Percentiles rank a stretch among this genome's conserved stretches.
These are phyloP conservation scores for Nomada fabriciana DNA, from an alignment of 2,888 invertebrate species.

Conservation along the genomic window DNA sequence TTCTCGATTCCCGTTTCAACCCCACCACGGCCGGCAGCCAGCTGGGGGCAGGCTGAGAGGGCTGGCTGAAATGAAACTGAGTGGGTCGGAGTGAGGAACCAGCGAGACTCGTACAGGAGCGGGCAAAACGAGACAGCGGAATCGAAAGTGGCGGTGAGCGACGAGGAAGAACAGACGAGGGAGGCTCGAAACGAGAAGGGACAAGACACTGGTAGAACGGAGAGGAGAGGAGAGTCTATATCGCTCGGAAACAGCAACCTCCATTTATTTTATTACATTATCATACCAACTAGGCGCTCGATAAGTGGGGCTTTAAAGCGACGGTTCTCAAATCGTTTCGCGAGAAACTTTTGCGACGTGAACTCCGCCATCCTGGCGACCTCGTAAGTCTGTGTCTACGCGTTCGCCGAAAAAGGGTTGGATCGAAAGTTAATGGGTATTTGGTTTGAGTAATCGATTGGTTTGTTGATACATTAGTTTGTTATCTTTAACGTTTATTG, in stretches of 20 bases:
- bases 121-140: conserved; percentile 36
- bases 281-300: conserved; percentile 83
- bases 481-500: neutral
- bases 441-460: conserved; percentile 2
- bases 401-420: neutral
- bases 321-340: conserved; percentile 80
- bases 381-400: conserved; percentile 11
- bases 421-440: conserved; percentile 38
- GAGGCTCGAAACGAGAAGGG: conserved; percentile 27
- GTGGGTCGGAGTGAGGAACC: conserved; percentile 29
- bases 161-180: conserved; percentile 26
- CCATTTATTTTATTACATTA: conserved; percentile 85
- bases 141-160: conserved; percentile 31
- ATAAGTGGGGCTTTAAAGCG: conserved; percentile 82
- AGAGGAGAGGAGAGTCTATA: conserved; percentile 69
- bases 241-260: conserved; percentile 77
- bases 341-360: conserved; percentile 40
- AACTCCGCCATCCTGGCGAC: conserved; percentile 11
- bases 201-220: conserved; percentile 40
- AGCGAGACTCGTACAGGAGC: conserved; percentile 16
- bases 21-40: conserved; percentile 54
- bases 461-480: neutral
- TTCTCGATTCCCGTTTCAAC: conserved; percentile 61
- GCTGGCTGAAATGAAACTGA: conserved; percentile 55
- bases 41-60: conserved; percentile 22